Evolutionary conservation across 1,140 invertebrate genomes (phyloP).

Genomic region (Panagrolaimus sp.): DNA sequence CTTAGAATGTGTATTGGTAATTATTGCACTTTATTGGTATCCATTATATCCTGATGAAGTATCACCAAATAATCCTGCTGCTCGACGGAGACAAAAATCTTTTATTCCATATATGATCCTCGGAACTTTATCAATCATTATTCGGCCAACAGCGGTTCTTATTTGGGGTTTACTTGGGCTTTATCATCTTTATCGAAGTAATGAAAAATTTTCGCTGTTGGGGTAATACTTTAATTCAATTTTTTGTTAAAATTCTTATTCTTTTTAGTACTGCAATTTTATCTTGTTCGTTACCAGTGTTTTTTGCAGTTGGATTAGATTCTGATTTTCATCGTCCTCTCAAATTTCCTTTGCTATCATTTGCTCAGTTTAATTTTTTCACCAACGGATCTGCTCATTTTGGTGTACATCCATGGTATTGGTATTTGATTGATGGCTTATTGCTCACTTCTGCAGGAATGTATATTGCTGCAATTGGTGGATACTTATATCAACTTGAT

Average conservation of each 20-base stretch:
- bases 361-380: conserved; percentile 76
- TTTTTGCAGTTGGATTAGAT: background rate
- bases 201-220: conserved; percentile 2
- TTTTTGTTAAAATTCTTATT: conserved; percentile 30
- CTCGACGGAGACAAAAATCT: conserved; percentile 13
- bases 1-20: conserved; percentile 27
- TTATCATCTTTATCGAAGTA: conserved; percentile 16
- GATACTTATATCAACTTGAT: conserved; percentile 20
- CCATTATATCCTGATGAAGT: conserved; percentile 17
- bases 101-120: conserved; percentile 18
- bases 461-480: conserved; percentile 24
- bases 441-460: conserved; percentile 64
- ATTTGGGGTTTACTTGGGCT: conserved; percentile 21
- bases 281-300: background rate
- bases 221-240: conserved; percentile 9
- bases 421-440: conserved; percentile 72
- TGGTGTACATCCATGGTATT: conserved; percentile 74
- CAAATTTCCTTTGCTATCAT: conserved; percentile 66
- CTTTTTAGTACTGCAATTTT: background rate
- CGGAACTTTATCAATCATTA: conserved; percentile 22
- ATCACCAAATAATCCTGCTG: background rate
- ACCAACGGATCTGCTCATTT: conserved; percentile 73
- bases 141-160: conserved; percentile 33
- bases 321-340: background rate
- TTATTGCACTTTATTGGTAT: conserved; percentile 37